Evolutionary conservation across 2,797 vertebrate genomes (phyloP), one percentile per base, ranked within the genome.

Genomic region (Scyliorhinus canicula): DNA sequence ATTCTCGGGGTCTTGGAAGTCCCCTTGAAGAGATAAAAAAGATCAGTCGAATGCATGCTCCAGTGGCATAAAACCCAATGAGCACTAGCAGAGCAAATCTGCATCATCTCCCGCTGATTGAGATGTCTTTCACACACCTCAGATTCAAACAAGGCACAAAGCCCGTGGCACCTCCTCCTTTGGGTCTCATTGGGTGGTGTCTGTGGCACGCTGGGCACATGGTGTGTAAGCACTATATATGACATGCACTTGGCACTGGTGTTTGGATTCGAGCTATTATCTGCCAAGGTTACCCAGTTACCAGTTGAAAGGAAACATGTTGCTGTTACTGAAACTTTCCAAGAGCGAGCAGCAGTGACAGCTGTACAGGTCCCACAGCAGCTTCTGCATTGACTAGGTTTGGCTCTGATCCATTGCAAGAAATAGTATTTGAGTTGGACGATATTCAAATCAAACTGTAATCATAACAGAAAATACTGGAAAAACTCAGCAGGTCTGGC

Each of bases 281-380:
- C 95, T 97, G 98, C 97, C 98, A 98, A 95, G 95, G 98, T 98
- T 98, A 97, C 97, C 97, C 96, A 95, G 98, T 97, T 97, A 98
- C 97, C 91, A 96, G 96, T 96, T 96, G 95, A 97, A 96, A 96
- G 96, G 97, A 96, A 97, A 97, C 97, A 97, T 96, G 97, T 96
- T 96, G 96, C 96, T 96, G 96, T 95, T 96, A 95, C 95, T n/a
- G 93, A 94, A 94, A 71, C 44, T 94, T 94, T 74, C 93, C 71
- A 94, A 94, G 93, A n/a, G 50, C 47, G 31, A 94, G 65, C 93
- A 94, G 44, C 67, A 94, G 93, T 94, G 93, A 44, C 93, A 94
- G 93, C 93, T 94, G 93, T 94, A 94, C 65, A 74, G 67, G 44
- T 94, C 47, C 67, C 52, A 21, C 28, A 94, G 67, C 93, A 94